These are phyloP conservation scores for Aethes cnicana DNA, from an alignment of 2,888 invertebrate species.

Conservation along the genomic window DNA sequence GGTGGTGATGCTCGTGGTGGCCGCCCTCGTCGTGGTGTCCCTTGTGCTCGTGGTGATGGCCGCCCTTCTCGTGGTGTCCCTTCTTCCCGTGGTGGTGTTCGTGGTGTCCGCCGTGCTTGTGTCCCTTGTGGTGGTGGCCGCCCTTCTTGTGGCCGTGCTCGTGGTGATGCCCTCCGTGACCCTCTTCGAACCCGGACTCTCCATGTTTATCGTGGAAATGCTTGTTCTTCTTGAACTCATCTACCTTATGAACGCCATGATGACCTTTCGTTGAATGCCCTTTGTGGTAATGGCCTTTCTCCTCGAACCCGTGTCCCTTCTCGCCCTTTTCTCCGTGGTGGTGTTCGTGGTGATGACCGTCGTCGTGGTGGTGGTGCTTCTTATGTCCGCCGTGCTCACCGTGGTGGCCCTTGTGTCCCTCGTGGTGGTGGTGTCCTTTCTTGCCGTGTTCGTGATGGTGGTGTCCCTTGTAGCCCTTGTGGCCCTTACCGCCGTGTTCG, in stretches of 20 bases:
- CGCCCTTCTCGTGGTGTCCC: slow-evolving; percentile 90
- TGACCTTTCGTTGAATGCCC: slow-evolving; percentile 93
- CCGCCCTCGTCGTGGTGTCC: slow-evolving; percentile 90
- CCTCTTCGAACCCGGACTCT: slow-evolving; percentile 88
- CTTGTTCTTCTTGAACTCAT: slow-evolving; percentile 92
- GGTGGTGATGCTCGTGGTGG: slow-evolving; percentile 89
- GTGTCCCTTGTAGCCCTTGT: slow-evolving; percentile 86
- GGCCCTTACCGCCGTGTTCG: slow-evolving; percentile 85
- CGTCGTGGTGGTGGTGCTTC: slow-evolving; percentile 84
- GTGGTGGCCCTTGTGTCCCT: slow-evolving; percentile 83
- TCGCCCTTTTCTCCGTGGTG: slow-evolving; percentile 86
- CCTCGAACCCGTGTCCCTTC: slow-evolving; percentile 80
- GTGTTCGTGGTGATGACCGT: slow-evolving; percentile 84
- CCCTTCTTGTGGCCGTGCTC: slow-evolving; percentile 91
- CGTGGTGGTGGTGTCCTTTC: slow-evolving; percentile 88
- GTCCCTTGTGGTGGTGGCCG: slow-evolving; percentile 89
- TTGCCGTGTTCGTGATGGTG: slow-evolving; percentile 86
- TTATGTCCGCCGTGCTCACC: slow-evolving; percentile 84
- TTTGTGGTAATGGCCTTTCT: slow-evolving; percentile 88
- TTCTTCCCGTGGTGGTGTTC: slow-evolving; percentile 91
- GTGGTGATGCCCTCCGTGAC: slow-evolving; percentile 89
- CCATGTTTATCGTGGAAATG: slow-evolving; percentile 93
- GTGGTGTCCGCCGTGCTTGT: slow-evolving; percentile 88
- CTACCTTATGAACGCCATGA: slow-evolving; percentile 91
- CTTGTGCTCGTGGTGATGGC: slow-evolving; percentile 89